Conservation (phyloP, 2,888 invertebrate species). For the Drosophila borealis region DNA sequence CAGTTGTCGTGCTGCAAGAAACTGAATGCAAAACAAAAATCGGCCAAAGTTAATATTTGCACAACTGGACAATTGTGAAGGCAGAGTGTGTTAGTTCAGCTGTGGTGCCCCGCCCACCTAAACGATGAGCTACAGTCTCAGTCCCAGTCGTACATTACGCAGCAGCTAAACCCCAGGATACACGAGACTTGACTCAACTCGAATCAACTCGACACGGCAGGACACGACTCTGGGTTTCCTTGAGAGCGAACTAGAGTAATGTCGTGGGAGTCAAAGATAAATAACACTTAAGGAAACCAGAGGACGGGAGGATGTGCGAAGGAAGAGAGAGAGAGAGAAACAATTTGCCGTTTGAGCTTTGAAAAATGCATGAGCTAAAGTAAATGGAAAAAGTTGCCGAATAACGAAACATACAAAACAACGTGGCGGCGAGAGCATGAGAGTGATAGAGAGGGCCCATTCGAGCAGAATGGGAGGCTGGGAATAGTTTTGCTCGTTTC, state of each 20-base stretch:
- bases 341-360: constrained; percentile 81
- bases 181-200: constrained; percentile 43
- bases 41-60: constrained; percentile 76
- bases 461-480: constrained; percentile 19
- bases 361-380: constrained; percentile 81
- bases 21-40: constrained; percentile 59
- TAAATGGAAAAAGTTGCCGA: constrained; percentile 80
- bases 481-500: constrained; percentile 51
- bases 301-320: constrained; percentile 10
- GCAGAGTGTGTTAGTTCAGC: constrained; percentile 22
- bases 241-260: constrained; percentile 75
- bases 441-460: background rate
- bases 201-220: constrained; percentile 8
- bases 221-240: constrained; percentile 31
- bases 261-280: constrained; percentile 78
- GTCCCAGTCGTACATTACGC: constrained; percentile 61
- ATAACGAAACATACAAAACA: constrained; percentile 64
- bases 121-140: constrained; percentile 11
- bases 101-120: constrained; percentile 14
- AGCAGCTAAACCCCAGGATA: constrained; percentile 38
- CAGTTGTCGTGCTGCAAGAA: constrained; percentile 24
- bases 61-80: constrained; percentile 74
- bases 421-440: constrained; percentile 19
- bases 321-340: constrained; percentile 49
- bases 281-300: constrained; percentile 74